Base-by-base conservation (phyloP, 2,888 invertebrate species). In the Xanthorhoe spadicearia region DNA sequence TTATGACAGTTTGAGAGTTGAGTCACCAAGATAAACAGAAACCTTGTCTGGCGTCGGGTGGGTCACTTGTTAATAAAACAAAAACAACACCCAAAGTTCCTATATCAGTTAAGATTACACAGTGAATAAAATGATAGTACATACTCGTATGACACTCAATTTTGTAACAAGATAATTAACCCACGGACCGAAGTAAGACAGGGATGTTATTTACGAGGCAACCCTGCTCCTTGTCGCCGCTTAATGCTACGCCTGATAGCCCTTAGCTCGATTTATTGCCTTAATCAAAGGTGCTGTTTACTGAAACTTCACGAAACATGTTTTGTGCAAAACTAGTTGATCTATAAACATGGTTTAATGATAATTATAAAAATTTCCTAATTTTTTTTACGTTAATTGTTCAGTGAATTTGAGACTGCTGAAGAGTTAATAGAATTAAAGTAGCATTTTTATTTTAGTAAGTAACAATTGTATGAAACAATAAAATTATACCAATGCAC, bases 251-350 rank as follows among this genome's bases (percentile, higher is more conserved):
- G 63, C 67, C 82, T 85, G 89, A 90, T 89, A 90, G 86, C 87
- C 81, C 77, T 72, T 77, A 71, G 74, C 77, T 79, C 85, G 84
- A 90, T 90, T 90, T 90, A 90, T 90, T 83, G 82, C 87, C 88
- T 90, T 90, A 89, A 90, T 90, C 89, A 90, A 89, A 89, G 84
- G 82, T 81, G 81, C 82, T 85, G 83, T 84, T 83, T 83, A 86
- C 88, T 87, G 87, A 89, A 89, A 90, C 83, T 86, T 83, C 49
- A 50, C 54, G 58, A 23, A 55, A n/a, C 50, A 62, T 74, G 77
- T 76, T 81, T 78, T 78, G 80, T 15, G 7, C 48, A 48, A 43
- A 15, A 48, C 15, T 48, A 48, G 38, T 43, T 13, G 2, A 13
- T 13, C 38, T 43, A 43, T 43, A 13, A 43, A 13, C 38, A 13